Base-by-base conservation (phyloP, 2,888 invertebrate genomes). In the Tricholauxania praeusta region DNA sequence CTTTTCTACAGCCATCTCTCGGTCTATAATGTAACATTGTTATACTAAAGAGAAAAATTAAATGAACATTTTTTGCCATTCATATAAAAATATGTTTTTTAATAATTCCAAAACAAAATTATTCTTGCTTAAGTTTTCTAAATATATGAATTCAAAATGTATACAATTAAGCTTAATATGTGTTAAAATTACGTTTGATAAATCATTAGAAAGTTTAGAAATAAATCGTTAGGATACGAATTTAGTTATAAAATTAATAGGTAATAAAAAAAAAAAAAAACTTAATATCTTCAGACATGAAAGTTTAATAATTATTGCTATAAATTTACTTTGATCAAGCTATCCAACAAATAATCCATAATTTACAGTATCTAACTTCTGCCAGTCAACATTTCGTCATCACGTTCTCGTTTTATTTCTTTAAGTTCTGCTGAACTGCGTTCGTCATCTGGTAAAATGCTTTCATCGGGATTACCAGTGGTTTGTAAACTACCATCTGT, bases 341-440 rank as follows among this genome's bases (percentile, higher is more conserved):
- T 7, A 17, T 65, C 22, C 15, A 57, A 63, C 7, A 39, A 39
- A 12, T n/a, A 53, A 53, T 8, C 12, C 53, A 53, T 19, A 17
- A 19, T 15, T n/a, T 19, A 17, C 12, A 28, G 28, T 28, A 55
- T 32, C 67, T 71, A 76, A 60, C 71, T 74, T 48, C 53, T 72
- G 53, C 76, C 78, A 64, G 78, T 60, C 71, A 78, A 77, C 28
- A 74, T 73, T 51, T 78, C 79, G 57, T 76, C 66, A 28, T 75
- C 74, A 14, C 70, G 72, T 71, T 79, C 79, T 67, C 74, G 62
- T 72, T 79, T 79, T n/a, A 79, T 78, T 75, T 78, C 75, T 6
- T 74, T 52, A 32, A 63, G 17, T 51, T 65, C 64, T 14, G 65
- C 49, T 32, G 65, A 55, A 19, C 10, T 48, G 32, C 70, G 19